Percentiles rank a stretch among this genome's conserved stretches.
Evolutionary conservation across 37 sponge, comb jelly and placozoan species (phyloP).

Genomic region (Spongia lamella): DNA sequence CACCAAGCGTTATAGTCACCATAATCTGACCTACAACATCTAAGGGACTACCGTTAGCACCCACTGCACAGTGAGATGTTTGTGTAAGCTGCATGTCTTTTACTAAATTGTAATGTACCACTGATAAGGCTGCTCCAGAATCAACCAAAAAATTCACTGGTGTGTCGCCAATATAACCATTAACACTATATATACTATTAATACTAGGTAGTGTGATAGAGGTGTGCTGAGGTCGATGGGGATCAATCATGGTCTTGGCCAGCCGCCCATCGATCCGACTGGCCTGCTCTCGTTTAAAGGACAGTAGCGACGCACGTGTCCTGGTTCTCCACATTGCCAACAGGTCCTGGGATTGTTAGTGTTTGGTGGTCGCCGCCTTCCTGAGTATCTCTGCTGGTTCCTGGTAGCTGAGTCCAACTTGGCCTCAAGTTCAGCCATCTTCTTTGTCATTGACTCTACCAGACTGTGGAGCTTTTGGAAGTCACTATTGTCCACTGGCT

Average conservation of each 20-base stretch:
- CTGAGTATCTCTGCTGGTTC: no score
- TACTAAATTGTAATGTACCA: neutral
- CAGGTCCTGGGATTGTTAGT: no score
- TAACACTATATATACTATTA: neutral
- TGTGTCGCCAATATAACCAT: neutral
- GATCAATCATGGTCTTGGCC: slow-evolving; percentile 7
- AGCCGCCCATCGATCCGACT: slow-evolving; percentile 7
- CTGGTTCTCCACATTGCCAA: slow-evolving; percentile 17
- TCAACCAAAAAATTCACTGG: neutral
- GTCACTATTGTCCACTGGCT: no score
- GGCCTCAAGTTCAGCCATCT: neutral
- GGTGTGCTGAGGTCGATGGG: neutral
- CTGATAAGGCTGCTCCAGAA: slow-evolving; percentile 5
- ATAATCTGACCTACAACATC: slow-evolving; percentile 10
- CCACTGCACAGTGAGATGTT: slow-evolving; percentile 4
- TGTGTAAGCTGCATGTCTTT: neutral
- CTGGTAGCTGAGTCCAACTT: no score
- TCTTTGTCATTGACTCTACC: slow-evolving; percentile 10
- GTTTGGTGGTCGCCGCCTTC: no score
- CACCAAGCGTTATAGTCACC: slow-evolving; percentile 7
- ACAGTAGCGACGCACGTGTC: slow-evolving; percentile 16
- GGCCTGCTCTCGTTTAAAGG: slow-evolving; percentile 30
- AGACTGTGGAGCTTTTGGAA: neutral
- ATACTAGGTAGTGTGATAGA: neutral
- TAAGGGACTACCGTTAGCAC: slow-evolving; percentile 21